These are phyloP conservation scores for Danaus plexippus DNA, from an alignment of 1,140 invertebrate species.

Conservation along the genomic window DNA sequence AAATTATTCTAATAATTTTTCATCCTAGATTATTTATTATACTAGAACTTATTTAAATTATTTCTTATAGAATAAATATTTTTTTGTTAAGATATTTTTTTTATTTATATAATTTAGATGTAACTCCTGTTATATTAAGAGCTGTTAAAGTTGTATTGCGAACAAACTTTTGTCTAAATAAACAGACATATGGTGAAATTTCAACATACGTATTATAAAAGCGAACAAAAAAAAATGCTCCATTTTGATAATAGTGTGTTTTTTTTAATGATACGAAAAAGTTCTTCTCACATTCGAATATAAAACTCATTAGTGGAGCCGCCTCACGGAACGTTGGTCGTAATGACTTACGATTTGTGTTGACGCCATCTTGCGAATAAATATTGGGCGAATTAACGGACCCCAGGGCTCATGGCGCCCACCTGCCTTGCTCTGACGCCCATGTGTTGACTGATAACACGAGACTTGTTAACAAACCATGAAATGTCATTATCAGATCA, in stretches of 20 bases:
- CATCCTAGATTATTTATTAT: no score
- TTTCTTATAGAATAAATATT: no score
- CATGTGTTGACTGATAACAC: conserved; percentile 38
- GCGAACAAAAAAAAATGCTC: conserved; percentile 3
- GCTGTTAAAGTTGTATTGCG: no score
- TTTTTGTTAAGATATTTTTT: no score
- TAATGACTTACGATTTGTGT: conserved; percentile 58
- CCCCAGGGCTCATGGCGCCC: conserved; percentile 39
- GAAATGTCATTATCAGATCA: conserved; percentile 32
- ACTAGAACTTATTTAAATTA: no score
- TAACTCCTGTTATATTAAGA: no score
- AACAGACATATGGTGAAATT: no score
- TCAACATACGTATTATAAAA: conserved; percentile 1
- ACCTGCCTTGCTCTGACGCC: conserved; percentile 47
- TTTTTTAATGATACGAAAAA: background rate
- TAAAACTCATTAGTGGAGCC: conserved; percentile 45
- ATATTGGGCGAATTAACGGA: conserved; percentile 60
- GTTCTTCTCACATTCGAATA: conserved; percentile 22
- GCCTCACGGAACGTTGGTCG: conserved; percentile 53
- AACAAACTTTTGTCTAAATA: no score
- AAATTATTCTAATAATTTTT: no score
- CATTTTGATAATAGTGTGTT: no score
- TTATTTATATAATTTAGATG: no score
- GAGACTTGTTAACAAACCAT: conserved; percentile 30
- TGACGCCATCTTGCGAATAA: conserved; percentile 63